Evolutionary conservation across 2,888 invertebrate species (phyloP), one percentile per base, ranked within the genome.

Genomic region (Sacculina carcini): DNA sequence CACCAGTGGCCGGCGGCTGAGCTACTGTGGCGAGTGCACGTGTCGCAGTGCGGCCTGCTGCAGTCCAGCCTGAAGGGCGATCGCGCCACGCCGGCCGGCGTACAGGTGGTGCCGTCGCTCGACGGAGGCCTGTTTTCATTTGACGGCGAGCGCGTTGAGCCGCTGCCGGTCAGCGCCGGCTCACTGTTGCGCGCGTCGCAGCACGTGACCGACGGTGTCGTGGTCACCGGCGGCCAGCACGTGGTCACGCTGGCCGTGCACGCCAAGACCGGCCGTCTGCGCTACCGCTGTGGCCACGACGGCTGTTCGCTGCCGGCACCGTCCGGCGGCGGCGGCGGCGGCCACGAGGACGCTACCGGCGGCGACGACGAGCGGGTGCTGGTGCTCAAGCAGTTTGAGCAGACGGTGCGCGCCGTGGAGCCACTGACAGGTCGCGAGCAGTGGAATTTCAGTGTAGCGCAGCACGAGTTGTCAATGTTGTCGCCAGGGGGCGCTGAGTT

Each of bases 361-460:
- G 64, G 65, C 44, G 71, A 74, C 58, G n/a, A n/a, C n/a, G n/a
- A n/a, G n/a, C n/a, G n/a, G n/a, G 71, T 89, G 26, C 66, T 94
- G 34, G 73, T 94, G 16, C 67, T 96, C 50, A 75, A 81, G 57
- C 72, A 87, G 31, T 78, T 76, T 59, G 82, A 85, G 3, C 83
- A 82, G 65, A 87, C 83, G 7, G 81, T 94, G 14, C 70, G 92
- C 50, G 92, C 92, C 4, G 73, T 89, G 4, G 90, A 92, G 62
- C 80, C 87, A 0, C 71, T 79, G 50, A 76, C 78, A 10, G 92
- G 94, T 2, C 65, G 68, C 42, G 92, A 94, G 69, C 80, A 78
- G 62, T 92, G 92, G 92, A 92, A 92, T 69, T 92, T 89, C 64
- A 89, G 87, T 65, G 90, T 92, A 23, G 87, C 82, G 0, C 78